A percentile compares a stretch with the other conserved stretches of the same genome.
These are phyloP conservation scores for Elmis aenea DNA, from an alignment of 2,888 invertebrate species.

Conservation along the genomic window DNA sequence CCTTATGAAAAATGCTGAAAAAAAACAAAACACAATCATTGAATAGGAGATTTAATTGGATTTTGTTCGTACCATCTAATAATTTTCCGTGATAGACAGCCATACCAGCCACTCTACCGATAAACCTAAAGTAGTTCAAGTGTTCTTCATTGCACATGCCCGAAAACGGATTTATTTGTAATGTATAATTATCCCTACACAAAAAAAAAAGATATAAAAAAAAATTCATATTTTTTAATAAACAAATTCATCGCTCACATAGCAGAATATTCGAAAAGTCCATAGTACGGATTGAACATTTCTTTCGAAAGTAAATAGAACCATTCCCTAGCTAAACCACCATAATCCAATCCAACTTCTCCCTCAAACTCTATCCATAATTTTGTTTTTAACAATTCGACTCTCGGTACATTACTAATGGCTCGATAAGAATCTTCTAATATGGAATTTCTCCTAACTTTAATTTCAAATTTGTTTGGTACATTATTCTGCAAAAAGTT, in stretches of 20 bases:
- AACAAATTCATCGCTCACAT: constrained; percentile 65
- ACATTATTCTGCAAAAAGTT: constrained; percentile 73
- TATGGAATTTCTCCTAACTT: constrained; percentile 84
- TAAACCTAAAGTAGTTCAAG: constrained; percentile 96
- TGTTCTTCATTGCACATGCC: constrained; percentile 98
- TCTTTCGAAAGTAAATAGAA: constrained; percentile 98
- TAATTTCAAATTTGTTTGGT: constrained; percentile 97
- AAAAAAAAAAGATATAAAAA: constrained; percentile 1
- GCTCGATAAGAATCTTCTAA: constrained; percentile 96
- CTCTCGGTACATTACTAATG: constrained; percentile 84
- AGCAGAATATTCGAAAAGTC: constrained; percentile 98
- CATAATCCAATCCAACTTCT: constrained; percentile 94
- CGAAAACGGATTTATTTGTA: constrained; percentile 98
- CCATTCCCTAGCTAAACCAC: constrained; percentile 96
- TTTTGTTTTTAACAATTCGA: constrained; percentile 93
- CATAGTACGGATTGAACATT: constrained; percentile 99
- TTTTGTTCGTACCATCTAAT: constrained; percentile 69
- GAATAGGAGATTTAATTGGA: background rate
- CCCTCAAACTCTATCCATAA: constrained; percentile 99
- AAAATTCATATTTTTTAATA: constrained; percentile 2
- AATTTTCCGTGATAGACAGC: constrained; percentile 98
- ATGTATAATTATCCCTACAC: constrained; percentile 95
- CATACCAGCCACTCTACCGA: constrained; percentile 97
- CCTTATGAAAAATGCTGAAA: constrained; percentile 93
- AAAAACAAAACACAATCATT: no score